Percentiles rank a stretch among this genome's conserved stretches.
Conservation (phyloP, 2,888 invertebrate genomes). For the Coenonympha arcania region DNA sequence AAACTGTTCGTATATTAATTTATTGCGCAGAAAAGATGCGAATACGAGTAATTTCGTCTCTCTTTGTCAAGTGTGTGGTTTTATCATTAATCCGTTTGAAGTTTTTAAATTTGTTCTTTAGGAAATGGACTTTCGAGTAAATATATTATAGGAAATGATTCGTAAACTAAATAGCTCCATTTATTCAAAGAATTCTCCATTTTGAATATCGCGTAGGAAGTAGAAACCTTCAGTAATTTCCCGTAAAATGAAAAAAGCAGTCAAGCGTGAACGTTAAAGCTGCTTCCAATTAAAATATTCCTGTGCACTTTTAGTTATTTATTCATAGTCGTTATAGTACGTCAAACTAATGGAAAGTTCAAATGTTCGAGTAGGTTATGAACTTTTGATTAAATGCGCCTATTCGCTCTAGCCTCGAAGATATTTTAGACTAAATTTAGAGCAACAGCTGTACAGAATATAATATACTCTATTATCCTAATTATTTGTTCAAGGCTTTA, state of each 20-base stretch:
- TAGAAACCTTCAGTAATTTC: too few relatives aligned
- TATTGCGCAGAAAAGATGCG: not conserved
- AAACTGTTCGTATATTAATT: not conserved
- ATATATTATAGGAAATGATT: too few relatives aligned
- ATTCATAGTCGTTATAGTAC: not conserved
- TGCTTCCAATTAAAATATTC: not conserved
- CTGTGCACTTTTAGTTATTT: not conserved
- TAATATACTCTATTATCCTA: constrained; percentile 1
- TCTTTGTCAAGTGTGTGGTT: not conserved
- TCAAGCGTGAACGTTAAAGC: not conserved
- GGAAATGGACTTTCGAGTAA: too few relatives aligned
- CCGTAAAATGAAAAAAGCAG: too few relatives aligned
- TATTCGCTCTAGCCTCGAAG: not conserved
- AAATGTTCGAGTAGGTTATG: not conserved
- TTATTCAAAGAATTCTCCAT: too few relatives aligned
- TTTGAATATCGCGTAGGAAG: too few relatives aligned
- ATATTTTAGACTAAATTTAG: not conserved
- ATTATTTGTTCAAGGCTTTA: not conserved
- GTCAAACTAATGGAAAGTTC: not conserved
- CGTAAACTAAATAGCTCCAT: too few relatives aligned
- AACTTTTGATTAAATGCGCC: not conserved
- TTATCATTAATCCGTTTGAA: too few relatives aligned
- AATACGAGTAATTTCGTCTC: too few relatives aligned
- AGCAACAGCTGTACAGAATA: not conserved
- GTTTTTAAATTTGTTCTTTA: too few relatives aligned